phyloP scores from a whole-genome alignment of 2,888 invertebrate species.

The Pyrochroa serraticornis region DNA sequence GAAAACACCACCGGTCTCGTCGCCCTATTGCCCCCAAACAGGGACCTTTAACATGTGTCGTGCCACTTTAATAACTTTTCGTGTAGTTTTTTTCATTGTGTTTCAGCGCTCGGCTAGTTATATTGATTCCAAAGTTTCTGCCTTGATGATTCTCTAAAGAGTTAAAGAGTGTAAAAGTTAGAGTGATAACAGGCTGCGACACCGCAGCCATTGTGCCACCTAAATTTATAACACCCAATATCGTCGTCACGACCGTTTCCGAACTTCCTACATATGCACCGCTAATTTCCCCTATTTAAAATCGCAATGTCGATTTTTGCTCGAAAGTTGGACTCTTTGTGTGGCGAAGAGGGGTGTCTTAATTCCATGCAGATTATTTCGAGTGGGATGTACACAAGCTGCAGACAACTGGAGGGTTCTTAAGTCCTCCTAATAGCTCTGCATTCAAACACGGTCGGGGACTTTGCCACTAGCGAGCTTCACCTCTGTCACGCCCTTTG shows the following conservation, averaged over 20 bases:
- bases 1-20: too few species aligned
- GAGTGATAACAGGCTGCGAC: slow-evolving; percentile 50
- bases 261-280: too few species aligned
- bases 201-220: slow-evolving; percentile 48
- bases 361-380: slow-evolving; percentile 47
- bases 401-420: slow-evolving; percentile 35
- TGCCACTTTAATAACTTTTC: slow-evolving; percentile 30
- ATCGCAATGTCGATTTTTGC: too few species aligned
- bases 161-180: slow-evolving; percentile 56
- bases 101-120: slow-evolving; percentile 28
- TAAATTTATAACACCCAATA: slow-evolving; percentile 46
- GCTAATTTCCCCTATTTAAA: too few species aligned
- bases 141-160: slow-evolving; percentile 56
- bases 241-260: background rate
- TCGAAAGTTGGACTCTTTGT: background rate
- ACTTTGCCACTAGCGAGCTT: slow-evolving; percentile 16
- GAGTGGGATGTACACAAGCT: slow-evolving; percentile 43
- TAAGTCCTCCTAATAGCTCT: slow-evolving; percentile 40
- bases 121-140: slow-evolving; percentile 56
- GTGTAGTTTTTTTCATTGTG: slow-evolving; percentile 28
- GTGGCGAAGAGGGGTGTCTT: slow-evolving; percentile 31
- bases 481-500: too few species aligned
- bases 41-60: slow-evolving; percentile 23
- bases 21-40: too few species aligned
- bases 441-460: slow-evolving; percentile 39